Base-by-base conservation (phyloP, 2,888 invertebrate species). In the Luperina testacea region DNA sequence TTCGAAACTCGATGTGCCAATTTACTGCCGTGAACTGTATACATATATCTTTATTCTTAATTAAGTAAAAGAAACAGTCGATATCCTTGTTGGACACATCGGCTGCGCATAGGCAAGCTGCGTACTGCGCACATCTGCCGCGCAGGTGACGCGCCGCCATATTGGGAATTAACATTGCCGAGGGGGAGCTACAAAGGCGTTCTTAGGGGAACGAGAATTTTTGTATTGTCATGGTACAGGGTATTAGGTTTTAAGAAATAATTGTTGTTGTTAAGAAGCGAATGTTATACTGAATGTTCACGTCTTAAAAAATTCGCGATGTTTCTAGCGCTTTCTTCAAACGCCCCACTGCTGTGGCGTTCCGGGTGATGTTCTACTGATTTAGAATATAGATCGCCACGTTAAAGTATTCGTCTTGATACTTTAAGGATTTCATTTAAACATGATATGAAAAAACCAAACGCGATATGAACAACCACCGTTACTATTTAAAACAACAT, bases 131-230 rank as follows among this genome's bases (percentile, higher is more conserved):
- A 90, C 95, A 95, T 94, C 95, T 95, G 95, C 92, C 90, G 80
- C 83, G 94, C 95, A 95, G 95, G 95, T 95, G 95, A 88, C 89
- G 89, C 87, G 70, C 17, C 90, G 93, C 92, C 93, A 92, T 92
- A 70, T 88, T 90, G 87, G 81, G 80, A 88, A 85, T 88, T 65
- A 82, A 80, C 65, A 65, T 67, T 64, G 71, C 45, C 57, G 81
- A 88, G 91, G 91, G 91, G 90, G 89, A 85, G 72, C 70, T 64
- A 89, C 85, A 90, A 90, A 84, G 75, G 78, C 38, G 81, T 78
- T 89, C 80, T 83, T 79, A 78, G 87, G 88, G 87, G 83, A 82
- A 67, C 51, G 64, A n/a, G 67, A 73, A 86, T 72, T 51, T 77
- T 24, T 74, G 63, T 75, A 81, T 78, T 84, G 73, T 81, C 72